phyloP scores from a whole-genome alignment of 2,888 invertebrate species.

The Acleris holmiana region DNA sequence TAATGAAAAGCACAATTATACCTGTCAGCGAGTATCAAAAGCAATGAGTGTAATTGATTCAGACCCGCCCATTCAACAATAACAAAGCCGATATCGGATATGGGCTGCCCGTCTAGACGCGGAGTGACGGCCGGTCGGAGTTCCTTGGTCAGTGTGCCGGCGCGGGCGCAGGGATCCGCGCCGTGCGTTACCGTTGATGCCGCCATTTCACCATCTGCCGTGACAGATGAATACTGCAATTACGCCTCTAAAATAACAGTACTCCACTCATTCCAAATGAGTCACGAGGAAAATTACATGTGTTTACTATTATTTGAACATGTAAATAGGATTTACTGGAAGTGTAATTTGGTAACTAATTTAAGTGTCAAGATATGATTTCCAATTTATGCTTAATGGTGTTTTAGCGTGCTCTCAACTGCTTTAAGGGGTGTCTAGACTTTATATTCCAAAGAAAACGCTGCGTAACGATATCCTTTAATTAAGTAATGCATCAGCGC shows the following conservation, averaged over 20 bases:
- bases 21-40: conserved; percentile 31
- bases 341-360: neutral
- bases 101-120: conserved; percentile 45
- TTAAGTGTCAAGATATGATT: conserved; percentile 3
- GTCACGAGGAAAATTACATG: conserved; percentile 18
- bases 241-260: conserved; percentile 34
- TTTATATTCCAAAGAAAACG: conserved; percentile 23
- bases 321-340: conserved; percentile 1
- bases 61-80: conserved; percentile 34
- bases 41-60: conserved; percentile 34
- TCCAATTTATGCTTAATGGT: conserved; percentile 5
- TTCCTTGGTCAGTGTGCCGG: conserved; percentile 64
- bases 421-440: conserved; percentile 25
- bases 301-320: neutral
- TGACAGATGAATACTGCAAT: conserved; percentile 37
- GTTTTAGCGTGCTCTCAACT: conserved; percentile 21
- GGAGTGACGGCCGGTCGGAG: conserved; percentile 57
- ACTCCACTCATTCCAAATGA: conserved; percentile 9
- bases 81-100: conserved; percentile 36
- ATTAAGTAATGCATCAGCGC: conserved; percentile 33
- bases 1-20: conserved; percentile 29
- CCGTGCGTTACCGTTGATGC: conserved; percentile 50
- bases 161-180: conserved; percentile 48
- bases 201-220: conserved; percentile 35
- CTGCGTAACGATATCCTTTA: conserved; percentile 26